Base-by-base conservation (phyloP, 2,113 vertebrate species). In the Polypterus bichir region DNA sequence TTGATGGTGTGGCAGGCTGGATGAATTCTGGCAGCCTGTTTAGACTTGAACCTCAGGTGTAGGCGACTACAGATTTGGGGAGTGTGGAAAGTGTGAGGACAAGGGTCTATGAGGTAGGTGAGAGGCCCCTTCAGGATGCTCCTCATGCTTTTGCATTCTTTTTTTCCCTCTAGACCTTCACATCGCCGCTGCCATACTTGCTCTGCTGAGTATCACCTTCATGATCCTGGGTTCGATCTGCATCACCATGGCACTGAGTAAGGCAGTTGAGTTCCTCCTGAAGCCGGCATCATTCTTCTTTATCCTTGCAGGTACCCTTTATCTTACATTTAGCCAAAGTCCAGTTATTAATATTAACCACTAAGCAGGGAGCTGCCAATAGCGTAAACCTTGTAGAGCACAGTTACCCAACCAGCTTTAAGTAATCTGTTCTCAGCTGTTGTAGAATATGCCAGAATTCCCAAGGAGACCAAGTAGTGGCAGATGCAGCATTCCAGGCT, bases 281-380 rank as follows among this genome's bases (percentile, higher is more conserved):
- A 91, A 92, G 57, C 86, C 91, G 3, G 91, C 89, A 44, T 88
- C 91, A 10, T 76, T 88, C 78, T 92, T 88, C 72, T 92, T 94
- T 64, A 80, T 90, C 70, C 64, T 90, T 44, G 87, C 91, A 85
- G 92, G 92, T 94, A 72, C 27, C 27, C 27, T 27, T 27, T 27
- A 27, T 27, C 27, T 27, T 27, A 27, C 1, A 27, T 2, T 27
- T 27, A 27, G 27, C 27, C 27, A 74, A 71, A 46, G 54, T 10
- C 27, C 8, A 10, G n/a, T 9, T 10, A 0, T 2, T 9, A 5
- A 7, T 47, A 44, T 46, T 10, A 5, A 4, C 4, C 11, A 46
- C 5, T 10, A 5, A 5, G 10, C 4, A 10, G 47, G 3, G 49
- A 65, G 49, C 9, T 45, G 7, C 11, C 0, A n/a, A 53, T 54